phyloP scores from a whole-genome alignment of 2,888 invertebrate species.

The Bombylius discolor region DNA sequence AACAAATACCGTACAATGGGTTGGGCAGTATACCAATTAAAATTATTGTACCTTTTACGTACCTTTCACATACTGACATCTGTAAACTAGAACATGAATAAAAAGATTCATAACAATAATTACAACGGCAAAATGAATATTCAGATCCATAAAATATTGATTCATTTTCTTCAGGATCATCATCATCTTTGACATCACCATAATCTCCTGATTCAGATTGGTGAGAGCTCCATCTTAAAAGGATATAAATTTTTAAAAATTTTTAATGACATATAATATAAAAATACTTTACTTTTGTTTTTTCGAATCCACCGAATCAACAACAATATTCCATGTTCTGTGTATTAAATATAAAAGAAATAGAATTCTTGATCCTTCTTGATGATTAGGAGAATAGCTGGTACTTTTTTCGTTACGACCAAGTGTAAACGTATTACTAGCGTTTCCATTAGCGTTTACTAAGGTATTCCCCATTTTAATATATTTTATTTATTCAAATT shows the following conservation, averaged over 20 bases:
- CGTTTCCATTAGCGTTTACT: neutral
- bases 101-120: conserved; percentile 43
- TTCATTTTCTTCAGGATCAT: conserved; percentile 14
- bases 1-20: no score
- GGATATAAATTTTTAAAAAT: neutral
- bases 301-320: conserved; percentile 47
- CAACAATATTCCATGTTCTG: conserved; percentile 55
- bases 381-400: conserved; percentile 2
- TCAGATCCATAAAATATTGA: conserved; percentile 44
- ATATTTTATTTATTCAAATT: neutral
- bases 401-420: conserved; percentile 6
- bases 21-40: no score
- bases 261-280: no score
- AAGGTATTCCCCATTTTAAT: conserved; percentile 12
- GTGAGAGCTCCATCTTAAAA: conserved; percentile 21
- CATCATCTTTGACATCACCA: conserved; percentile 16
- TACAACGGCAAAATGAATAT: conserved; percentile 47
- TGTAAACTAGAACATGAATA: conserved; percentile 26
- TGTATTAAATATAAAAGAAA: conserved; percentile 55
- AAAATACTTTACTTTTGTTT: conserved; percentile 37
- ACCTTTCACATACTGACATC: conserved; percentile 28
- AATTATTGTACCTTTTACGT: conserved; percentile 19
- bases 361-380: conserved; percentile 45
- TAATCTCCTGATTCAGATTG: conserved; percentile 19
- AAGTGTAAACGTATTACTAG: conserved; percentile 6